These are phyloP conservation scores for Botia kubotai DNA, from an alignment of 2,797 vertebrate species.

Conservation along the genomic window DNA sequence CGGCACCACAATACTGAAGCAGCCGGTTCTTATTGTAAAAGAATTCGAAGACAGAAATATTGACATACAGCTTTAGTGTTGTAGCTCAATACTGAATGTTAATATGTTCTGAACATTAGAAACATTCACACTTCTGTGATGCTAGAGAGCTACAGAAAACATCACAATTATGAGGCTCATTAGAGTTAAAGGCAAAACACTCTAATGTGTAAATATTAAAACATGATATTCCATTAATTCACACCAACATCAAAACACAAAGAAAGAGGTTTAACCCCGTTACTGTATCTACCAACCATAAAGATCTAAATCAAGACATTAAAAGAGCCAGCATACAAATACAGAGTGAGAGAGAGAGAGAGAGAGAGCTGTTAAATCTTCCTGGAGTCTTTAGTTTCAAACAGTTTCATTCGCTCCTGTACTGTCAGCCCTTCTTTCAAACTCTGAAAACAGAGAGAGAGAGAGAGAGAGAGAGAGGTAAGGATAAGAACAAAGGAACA, in stretches of 20 bases:
- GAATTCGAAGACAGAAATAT: neutral
- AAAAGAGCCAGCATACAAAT: neutral
- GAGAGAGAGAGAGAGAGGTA: neutral
- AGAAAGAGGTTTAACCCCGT: constrained; percentile 3
- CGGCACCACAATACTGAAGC: constrained; percentile 21
- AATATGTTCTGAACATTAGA: constrained; percentile 10
- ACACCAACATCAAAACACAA: constrained; percentile 12
- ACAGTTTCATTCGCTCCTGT: constrained; percentile 97
- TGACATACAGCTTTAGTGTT: neutral
- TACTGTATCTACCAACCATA: constrained; percentile 9
- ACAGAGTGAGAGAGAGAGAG: neutral
- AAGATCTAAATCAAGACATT: neutral
- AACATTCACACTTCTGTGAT: neutral
- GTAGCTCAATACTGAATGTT: constrained; percentile 34
- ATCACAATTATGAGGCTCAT: constrained; percentile 5
- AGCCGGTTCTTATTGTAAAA: constrained; percentile 11
- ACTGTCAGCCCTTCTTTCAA: constrained; percentile 98
- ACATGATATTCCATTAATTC: constrained; percentile 27
- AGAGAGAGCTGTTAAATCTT: constrained; percentile 77
- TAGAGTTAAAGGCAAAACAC: neutral
- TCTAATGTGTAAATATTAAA: constrained; percentile 8
- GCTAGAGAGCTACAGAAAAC: neutral
- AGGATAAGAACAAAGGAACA: neutral
- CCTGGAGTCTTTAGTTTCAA: constrained; percentile 95
- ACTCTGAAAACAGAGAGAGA: constrained; percentile 82